phyloP scores from a whole-genome alignment of 2,113 vertebrate genomes.

The Cryptotis parvus region DNA sequence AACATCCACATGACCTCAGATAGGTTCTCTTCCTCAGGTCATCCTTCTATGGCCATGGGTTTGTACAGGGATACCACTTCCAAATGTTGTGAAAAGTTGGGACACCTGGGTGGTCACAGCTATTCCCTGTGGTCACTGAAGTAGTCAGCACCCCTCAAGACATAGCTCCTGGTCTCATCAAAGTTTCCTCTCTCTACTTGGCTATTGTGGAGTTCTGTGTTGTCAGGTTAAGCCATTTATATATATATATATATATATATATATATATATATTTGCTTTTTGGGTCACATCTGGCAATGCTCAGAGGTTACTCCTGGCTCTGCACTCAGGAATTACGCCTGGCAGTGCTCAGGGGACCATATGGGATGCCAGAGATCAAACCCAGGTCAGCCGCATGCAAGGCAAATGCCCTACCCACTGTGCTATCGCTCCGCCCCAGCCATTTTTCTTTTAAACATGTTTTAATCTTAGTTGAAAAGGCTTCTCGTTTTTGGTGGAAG shows the following conservation, averaged over 20 bases:
- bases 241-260: too few relatives aligned
- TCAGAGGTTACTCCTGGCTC: too few relatives aligned
- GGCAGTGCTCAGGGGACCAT: too few relatives aligned
- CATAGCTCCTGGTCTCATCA: neutral
- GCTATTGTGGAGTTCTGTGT: neutral
- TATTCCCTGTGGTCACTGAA: neutral
- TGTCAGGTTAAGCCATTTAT: too few relatives aligned
- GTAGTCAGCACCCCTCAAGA: neutral
- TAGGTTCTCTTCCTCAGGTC: neutral
- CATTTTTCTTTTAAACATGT: slow-evolving; percentile 28
- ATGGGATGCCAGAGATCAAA: too few relatives aligned
- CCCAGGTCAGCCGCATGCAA: too few relatives aligned
- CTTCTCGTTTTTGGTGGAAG: slow-evolving; percentile 37
- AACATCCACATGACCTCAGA: neutral
- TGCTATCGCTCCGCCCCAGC: too few relatives aligned
- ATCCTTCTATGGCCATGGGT: slow-evolving; percentile 11
- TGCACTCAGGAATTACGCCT: too few relatives aligned
- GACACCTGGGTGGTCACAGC: neutral
- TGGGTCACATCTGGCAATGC: too few relatives aligned
- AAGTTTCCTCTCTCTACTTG: slow-evolving; percentile 17
- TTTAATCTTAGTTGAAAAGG: slow-evolving; percentile 30
- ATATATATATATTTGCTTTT: too few relatives aligned
- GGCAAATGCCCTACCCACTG: too few relatives aligned
- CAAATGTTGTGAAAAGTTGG: neutral
- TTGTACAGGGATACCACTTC: neutral